Evolutionary conservation across 2,113 vertebrate genomes (phyloP), one percentile per base, ranked within the genome.

Genomic region (Bubo bubo): DNA sequence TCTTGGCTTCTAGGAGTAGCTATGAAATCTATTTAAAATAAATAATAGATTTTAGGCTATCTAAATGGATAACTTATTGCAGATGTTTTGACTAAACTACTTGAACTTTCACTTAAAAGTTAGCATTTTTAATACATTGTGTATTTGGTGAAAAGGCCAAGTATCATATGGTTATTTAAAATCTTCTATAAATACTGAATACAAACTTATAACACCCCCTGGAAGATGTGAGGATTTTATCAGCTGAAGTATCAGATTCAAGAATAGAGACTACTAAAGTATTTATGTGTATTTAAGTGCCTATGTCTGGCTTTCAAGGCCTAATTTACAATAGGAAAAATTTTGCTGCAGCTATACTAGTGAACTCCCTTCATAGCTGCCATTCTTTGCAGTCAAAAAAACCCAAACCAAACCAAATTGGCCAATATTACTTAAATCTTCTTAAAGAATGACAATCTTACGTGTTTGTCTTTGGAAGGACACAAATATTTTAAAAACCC

Each of bases 11-110:
- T 96, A 64, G 99, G 98, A 53, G 88, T 60, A 93, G 97, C 95
- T 93, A 99, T 98, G 92, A 98, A 98, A 98, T 99, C 99, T 99
- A 81, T 88, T 90, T 50, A 88, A 94, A 76, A 88, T 27, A 86
- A 90, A 50, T 30, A 93, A 37, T 26, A 62, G 28, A 64, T 60
- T 81, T 90, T 37, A 83, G 35, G 30, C 19, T 91, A 41, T 39
- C 35, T 55, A 59, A 75, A 64, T 67, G 4, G 60, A 35, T 20
- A 68, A n/a, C 13, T 79, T 79, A 34, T 49, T 85, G 21, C 12
- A 82, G 37, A 30, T 76, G 20, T 60, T 76, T 88, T 68, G 56
- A 82, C 39, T 77, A 45, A 81, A 43, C 10, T 71, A 28, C 59
- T 91, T 53, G 12, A 71, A 82, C 13, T 82, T 67, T 58, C 37